Base-by-base conservation (phyloP, 2,113 vertebrate species). In the Atlantisia rogersi region DNA sequence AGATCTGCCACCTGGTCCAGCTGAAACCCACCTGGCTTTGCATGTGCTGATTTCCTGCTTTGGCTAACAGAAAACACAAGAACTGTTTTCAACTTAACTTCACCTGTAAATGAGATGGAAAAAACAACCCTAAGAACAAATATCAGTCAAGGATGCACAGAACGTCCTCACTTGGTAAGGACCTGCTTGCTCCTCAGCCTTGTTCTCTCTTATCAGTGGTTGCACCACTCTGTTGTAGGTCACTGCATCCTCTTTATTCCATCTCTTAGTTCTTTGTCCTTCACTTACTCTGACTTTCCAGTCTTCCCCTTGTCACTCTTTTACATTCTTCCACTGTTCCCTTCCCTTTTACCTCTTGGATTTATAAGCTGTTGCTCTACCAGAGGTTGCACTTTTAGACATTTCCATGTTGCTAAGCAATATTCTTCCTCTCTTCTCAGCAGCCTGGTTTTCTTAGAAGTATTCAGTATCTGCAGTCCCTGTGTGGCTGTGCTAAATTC, bases 121-220 rank as follows among this genome's bases (percentile, higher is more conserved):
- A 80, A 88, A 82, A 44, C 15, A 53, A 11, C 29, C 14, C 10
- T 32, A 44, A 53, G 68, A 55, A 55, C 29, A 52, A 56, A 46
- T 1, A 0, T 71, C 4, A 0, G 8, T 71, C 16, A 80, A 73
- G 62, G 28, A 52, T 56, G 52, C 35, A 2, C 0, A 7, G 40
- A 32, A n/a, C 63, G 37, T 6, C 40, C 40, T 82, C 50, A 12
- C 15, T 12, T 5, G 2, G 21, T 25, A 44, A 62, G 50, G 48
- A 64, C 28, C 19, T 1, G 1, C 25, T 60, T 68, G 37, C 53
- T 68, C 48, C 78, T 46, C n/a, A 13, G 6, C 39, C 31, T 10
- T 40, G 21, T 59, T 50, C n/a, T 86, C 62, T 42, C 40, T 1
- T 11, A 56, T 44, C 56, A 20, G 31, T 52, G 76, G n/a, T 42